These are phyloP conservation scores for Thunnus maccoyii DNA, from an alignment of 2,113 vertebrate genomes.

Conservation along the genomic window DNA sequence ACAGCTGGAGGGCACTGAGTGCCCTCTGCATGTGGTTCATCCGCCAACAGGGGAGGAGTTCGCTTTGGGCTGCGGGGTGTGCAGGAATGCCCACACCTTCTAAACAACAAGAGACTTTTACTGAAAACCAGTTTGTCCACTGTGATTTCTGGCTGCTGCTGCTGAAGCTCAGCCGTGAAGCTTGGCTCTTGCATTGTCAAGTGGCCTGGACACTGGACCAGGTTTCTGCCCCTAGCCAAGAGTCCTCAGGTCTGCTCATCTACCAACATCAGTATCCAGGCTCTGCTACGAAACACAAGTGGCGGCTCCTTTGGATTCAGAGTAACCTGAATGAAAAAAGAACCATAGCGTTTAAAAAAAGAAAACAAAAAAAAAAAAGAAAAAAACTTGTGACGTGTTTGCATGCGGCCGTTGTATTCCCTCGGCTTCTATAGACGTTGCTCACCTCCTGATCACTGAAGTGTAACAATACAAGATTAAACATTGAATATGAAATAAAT, in stretches of 20 bases:
- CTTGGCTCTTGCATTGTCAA: slow-evolving; percentile 62
- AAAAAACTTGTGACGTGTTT: slow-evolving; percentile 93
- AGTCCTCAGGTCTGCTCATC: slow-evolving; percentile 69
- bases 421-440: slow-evolving; percentile 93
- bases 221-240: slow-evolving; percentile 64
- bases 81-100: slow-evolving; percentile 99
- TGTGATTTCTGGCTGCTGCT: slow-evolving; percentile 78
- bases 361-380: slow-evolving; percentile 51
- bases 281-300: slow-evolving; percentile 46
- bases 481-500: slow-evolving; percentile 73
- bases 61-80: slow-evolving; percentile 97
- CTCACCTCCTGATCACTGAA: slow-evolving; percentile 90
- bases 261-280: slow-evolving; percentile 64
- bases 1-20: slow-evolving; percentile 97
- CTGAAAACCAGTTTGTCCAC: slow-evolving; percentile 76
- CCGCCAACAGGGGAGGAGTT: slow-evolving; percentile 98
- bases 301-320: slow-evolving; percentile 65
- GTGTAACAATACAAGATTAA: slow-evolving; percentile 80
- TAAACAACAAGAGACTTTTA: slow-evolving; percentile 81
- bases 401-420: slow-evolving; percentile 96
- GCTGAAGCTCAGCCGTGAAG: slow-evolving; percentile 66
- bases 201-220: slow-evolving; percentile 61
- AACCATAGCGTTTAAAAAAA: slow-evolving; percentile 61
- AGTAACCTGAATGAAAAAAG: slow-evolving; percentile 64
- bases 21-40: slow-evolving; percentile 97